phyloP scores from a whole-genome alignment of 23 tunicate species.

The Phallusia fumigata region DNA sequence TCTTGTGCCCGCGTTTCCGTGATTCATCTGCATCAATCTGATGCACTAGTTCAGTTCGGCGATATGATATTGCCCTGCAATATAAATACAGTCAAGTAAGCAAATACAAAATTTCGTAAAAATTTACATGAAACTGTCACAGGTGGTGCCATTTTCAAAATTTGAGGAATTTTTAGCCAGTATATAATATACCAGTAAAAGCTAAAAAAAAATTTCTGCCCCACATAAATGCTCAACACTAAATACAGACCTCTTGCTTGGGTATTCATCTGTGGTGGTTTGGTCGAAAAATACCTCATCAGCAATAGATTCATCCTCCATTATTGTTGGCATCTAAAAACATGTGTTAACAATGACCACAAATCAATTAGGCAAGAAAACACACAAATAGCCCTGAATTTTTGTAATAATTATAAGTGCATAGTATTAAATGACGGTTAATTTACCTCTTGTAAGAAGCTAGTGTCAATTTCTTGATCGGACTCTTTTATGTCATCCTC shows the following conservation, averaged over 20 bases:
- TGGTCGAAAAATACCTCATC: slow-evolving; percentile 91
- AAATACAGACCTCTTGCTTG: slow-evolving; percentile 32
- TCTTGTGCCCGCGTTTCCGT: slow-evolving; percentile 53
- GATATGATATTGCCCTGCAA: neutral
- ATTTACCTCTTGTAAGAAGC: slow-evolving; percentile 66
- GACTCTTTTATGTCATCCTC: slow-evolving; percentile 61
- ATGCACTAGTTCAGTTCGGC: slow-evolving; percentile 3
- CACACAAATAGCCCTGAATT: no score
- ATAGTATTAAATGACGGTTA: neutral
- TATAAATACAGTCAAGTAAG: neutral
- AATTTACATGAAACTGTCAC: no score
- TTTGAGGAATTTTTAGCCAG: no score
- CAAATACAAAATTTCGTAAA: no score
- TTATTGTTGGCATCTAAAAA: slow-evolving; percentile 78
- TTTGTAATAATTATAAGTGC: neutral
- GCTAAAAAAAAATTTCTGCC: no score
- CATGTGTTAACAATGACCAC: neutral
- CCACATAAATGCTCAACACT: neutral
- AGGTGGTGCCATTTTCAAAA: no score
- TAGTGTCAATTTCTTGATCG: slow-evolving; percentile 63
- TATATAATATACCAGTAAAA: no score
- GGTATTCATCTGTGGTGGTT: slow-evolving; percentile 49
- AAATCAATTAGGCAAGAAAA: neutral
- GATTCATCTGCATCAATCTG: slow-evolving; percentile 9
- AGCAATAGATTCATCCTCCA: slow-evolving; percentile 73